Evolutionary conservation across 2,113 vertebrate genomes (phyloP).

Genomic region (Apodemus sylvaticus): DNA sequence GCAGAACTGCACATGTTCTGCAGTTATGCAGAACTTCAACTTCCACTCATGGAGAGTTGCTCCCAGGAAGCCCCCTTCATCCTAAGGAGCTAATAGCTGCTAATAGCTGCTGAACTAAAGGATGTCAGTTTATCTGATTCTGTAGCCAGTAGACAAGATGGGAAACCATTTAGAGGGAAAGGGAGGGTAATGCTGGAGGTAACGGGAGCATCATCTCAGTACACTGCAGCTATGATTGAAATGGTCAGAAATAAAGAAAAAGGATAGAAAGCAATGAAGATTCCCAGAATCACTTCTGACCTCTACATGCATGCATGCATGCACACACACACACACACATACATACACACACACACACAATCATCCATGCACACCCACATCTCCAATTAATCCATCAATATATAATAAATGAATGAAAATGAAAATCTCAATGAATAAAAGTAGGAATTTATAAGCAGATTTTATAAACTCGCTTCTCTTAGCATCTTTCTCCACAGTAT

Average conservation of each 20-base stretch:
- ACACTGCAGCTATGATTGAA: too few relatives aligned
- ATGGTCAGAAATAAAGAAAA: background rate
- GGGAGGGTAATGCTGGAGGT: background rate
- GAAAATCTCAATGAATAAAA: background rate
- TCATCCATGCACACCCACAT: background rate
- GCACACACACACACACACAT: background rate
- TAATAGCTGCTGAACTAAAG: background rate
- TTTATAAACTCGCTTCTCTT: background rate
- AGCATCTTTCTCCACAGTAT: background rate
- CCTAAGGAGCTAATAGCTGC: background rate
- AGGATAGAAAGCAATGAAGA: too few relatives aligned
- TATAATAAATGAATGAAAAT: background rate
- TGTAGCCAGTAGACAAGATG: too few relatives aligned
- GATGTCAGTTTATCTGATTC: background rate
- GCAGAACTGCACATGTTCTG: background rate
- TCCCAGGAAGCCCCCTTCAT: background rate
- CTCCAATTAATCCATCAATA: background rate
- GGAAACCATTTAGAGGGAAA: background rate
- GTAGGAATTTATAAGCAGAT: background rate
- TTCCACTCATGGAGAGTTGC: background rate
- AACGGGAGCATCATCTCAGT: background rate
- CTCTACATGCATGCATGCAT: background rate
- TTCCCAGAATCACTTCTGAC: background rate
- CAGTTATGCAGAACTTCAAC: too few relatives aligned
- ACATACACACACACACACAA: background rate